Evolutionary conservation across 2,113 vertebrate species (phyloP), one percentile per base, ranked within the genome.

Genomic region (Odocoileus hemionus): DNA sequence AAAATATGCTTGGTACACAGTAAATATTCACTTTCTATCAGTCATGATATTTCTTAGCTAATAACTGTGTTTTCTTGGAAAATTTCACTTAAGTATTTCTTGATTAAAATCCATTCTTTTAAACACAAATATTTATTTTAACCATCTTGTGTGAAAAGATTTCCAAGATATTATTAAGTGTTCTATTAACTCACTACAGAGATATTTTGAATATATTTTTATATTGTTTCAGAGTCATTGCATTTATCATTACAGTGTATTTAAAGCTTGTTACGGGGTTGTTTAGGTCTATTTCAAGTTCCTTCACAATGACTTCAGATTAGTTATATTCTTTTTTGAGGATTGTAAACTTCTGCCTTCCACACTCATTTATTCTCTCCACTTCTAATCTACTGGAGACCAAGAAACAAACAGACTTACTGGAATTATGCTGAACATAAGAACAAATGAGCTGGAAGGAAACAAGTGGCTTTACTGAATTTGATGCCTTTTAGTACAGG

Each of bases 81-180:
- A 93, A 58, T 87, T 89, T 95, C 61, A 57, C 14, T 26, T 67
- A 50, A 33, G 23, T 92, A 64, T 83, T 84, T 82, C 45, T 76
- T 87, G 52, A 85, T 89, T 90, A 45, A 93, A 96, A 28, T 43
- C 19, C 58, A 84, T 95, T 96, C 23, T 94, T 87, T 95, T 84
- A 70, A 95, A 76, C 6, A 95, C 9, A 80, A n/a, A 86, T 21
- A 87, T 64, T 78, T 50, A 33, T 93, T 58, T 91, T 91, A 95
- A 43, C 6, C 8, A 57, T 67, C 30, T 60, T 82, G 9, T 13
- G n/a, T 86, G 19, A 85, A 91, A 83, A 52, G 90, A 64, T 79
- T 94, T 94, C 64, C 67, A 64, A 95, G 89, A 70, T 82, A 45
- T 39, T 39, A 25, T 54, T 83, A 39, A 54, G 84, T 84, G 8